Percentiles rank a stretch among this genome's conserved stretches.
Conservation (phyloP, 1,140 invertebrate genomes). For the Sycophila sp. region DNA sequence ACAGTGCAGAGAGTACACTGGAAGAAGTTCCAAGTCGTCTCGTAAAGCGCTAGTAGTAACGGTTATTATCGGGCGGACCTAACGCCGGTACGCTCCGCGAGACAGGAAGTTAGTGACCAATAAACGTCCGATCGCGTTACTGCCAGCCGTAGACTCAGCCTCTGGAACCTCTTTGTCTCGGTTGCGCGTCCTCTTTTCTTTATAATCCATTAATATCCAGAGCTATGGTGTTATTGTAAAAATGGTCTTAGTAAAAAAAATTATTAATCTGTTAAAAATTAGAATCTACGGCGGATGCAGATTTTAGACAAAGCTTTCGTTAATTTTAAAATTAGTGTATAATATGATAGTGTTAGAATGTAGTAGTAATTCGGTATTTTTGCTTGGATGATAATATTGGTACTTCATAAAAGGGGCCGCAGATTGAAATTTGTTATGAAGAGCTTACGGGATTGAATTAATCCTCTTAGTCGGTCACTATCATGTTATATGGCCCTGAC, state of each 20-base stretch:
- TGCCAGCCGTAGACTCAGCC: constrained; percentile 39
- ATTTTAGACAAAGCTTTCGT: no score
- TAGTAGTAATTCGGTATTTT: no score
- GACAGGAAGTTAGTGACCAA: constrained; percentile 54
- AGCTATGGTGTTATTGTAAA: no score
- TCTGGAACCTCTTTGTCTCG: neutral
- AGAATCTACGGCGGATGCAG: no score
- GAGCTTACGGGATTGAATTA: neutral
- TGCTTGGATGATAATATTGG: neutral
- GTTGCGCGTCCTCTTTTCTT: constrained; percentile 24
- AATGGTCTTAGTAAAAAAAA: no score
- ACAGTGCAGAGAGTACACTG: no score
- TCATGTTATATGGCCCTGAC: no score
- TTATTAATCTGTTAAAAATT: no score
- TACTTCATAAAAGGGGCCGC: neutral
- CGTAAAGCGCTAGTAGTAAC: constrained; percentile 53
- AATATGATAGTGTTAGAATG: no score
- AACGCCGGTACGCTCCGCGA: constrained; percentile 36
- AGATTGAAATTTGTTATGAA: neutral
- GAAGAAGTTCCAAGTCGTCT: constrained; percentile 48
- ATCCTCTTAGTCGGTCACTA: no score
- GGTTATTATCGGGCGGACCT: constrained; percentile 52
- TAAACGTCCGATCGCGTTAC: constrained; percentile 54
- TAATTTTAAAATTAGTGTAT: no score
- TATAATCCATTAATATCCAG: constrained; percentile 54